Conservation (phyloP, 1,140 invertebrate genomes). For the Dreissena polymorpha region DNA sequence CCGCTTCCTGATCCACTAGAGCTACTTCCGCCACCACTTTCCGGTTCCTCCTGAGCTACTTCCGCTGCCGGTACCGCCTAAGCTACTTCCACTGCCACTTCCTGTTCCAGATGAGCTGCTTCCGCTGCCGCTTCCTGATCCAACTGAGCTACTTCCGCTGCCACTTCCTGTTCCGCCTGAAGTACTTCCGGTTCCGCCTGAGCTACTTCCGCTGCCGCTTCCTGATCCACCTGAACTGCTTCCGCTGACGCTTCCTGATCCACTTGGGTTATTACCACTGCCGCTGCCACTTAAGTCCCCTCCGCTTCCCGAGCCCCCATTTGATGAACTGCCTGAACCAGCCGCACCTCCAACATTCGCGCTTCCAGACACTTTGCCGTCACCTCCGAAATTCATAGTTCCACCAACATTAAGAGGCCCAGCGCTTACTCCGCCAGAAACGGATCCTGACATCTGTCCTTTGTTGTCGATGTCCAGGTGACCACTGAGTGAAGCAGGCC, state of each 20-base stretch:
- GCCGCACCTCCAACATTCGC: neutral
- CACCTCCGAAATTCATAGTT: conserved; percentile 1
- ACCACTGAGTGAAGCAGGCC: conserved; percentile 7
- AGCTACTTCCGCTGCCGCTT: neutral
- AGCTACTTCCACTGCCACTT: conserved; percentile 1
- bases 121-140: neutral
- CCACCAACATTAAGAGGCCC: conserved; percentile 18
- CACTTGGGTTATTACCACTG: neutral
- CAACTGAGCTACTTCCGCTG: neutral
- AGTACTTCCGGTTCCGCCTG: neutral
- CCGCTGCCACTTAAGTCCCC: neutral
- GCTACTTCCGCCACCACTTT: neutral
- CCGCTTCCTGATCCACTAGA: too few species aligned
- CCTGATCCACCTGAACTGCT: conserved; percentile 1
- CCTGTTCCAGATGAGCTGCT: neutral
- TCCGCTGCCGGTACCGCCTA: neutral
- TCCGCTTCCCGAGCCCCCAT: neutral
- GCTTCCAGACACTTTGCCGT: conserved; percentile 22
- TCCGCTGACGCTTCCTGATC: neutral
- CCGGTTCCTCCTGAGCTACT: neutral
- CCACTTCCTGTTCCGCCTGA: neutral
- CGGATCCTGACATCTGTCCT: conserved; percentile 7
- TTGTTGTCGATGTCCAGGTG: conserved; percentile 16
- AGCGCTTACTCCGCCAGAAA: neutral
- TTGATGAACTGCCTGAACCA: neutral